Evolutionary conservation across 2,888 invertebrate species (phyloP).

Genomic region (Lycia hirtaria): DNA sequence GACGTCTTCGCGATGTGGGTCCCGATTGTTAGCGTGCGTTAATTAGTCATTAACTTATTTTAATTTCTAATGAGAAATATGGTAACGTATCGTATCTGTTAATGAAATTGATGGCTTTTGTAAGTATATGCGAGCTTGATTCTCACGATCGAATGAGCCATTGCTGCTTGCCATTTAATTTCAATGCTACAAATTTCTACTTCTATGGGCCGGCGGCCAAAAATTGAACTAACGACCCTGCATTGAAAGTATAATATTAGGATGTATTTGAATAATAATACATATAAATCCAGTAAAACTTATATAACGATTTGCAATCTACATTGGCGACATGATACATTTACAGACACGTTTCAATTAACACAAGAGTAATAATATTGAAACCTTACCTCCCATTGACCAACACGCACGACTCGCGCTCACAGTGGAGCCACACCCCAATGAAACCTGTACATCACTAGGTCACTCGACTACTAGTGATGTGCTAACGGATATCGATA

Average conservation of each 20-base stretch:
- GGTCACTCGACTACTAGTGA: slow-evolving; percentile 60
- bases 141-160: too few relatives aligned
- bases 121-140: too few relatives aligned
- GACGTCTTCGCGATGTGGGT: slow-evolving; percentile 44
- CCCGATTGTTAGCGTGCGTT: slow-evolving; percentile 34
- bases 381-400: slow-evolving; percentile 35
- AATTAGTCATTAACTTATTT: slow-evolving; percentile 12
- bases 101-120: not conserved
- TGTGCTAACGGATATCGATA: slow-evolving; percentile 58
- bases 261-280: not conserved
- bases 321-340: slow-evolving; percentile 20
- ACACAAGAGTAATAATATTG: slow-evolving; percentile 17
- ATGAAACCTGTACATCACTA: slow-evolving; percentile 67
- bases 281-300: not conserved
- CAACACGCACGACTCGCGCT: slow-evolving; percentile 46
- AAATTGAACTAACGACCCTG: too few relatives aligned
- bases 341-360: slow-evolving; percentile 14
- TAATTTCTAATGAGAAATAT: slow-evolving; percentile 9
- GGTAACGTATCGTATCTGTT: not conserved
- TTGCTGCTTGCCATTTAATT: too few relatives aligned
- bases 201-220: too few relatives aligned
- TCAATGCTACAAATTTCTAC: too few relatives aligned
- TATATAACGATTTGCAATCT: slow-evolving; percentile 13
- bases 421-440: slow-evolving; percentile 45
- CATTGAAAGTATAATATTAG: not conserved